Evolutionary conservation across 2,113 vertebrate genomes (phyloP).

Genomic region (Protobothrops mucrosquamatus): DNA sequence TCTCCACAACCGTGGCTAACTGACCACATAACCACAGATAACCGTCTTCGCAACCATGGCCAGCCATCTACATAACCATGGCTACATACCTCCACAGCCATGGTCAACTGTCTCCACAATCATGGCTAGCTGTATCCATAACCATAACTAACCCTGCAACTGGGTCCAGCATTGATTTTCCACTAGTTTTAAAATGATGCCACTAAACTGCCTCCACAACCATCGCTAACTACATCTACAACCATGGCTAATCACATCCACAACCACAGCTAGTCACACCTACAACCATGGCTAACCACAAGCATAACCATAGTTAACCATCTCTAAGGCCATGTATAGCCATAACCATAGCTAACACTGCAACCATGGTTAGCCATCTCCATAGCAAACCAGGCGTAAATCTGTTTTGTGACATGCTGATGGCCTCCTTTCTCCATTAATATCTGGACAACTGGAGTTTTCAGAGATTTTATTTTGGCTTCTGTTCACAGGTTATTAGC

Average conservation of each 20-base stretch:
- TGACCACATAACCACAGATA: neutral
- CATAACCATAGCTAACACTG: neutral
- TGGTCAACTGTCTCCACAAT: no score
- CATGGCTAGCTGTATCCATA: neutral
- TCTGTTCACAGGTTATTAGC: constrained; percentile 87
- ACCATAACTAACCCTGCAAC: neutral
- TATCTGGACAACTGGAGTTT: neutral
- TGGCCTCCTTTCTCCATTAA: neutral
- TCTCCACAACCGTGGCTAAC: neutral
- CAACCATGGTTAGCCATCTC: neutral
- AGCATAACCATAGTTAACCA: neutral
- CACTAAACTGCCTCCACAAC: neutral
- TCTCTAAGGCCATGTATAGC: neutral
- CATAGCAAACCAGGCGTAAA: neutral
- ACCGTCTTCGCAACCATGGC: neutral
- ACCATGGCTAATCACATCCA: no score
- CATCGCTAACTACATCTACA: neutral
- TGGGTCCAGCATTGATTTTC: neutral
- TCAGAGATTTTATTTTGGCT: constrained; percentile 33
- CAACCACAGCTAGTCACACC: neutral
- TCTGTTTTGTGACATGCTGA: neutral
- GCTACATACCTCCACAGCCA: no score
- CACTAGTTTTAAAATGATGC: neutral
- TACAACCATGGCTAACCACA: neutral
- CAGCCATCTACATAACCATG: no score